Evolutionary conservation across 2,113 vertebrate genomes (phyloP).

Genomic region (Lycaon pictus): DNA sequence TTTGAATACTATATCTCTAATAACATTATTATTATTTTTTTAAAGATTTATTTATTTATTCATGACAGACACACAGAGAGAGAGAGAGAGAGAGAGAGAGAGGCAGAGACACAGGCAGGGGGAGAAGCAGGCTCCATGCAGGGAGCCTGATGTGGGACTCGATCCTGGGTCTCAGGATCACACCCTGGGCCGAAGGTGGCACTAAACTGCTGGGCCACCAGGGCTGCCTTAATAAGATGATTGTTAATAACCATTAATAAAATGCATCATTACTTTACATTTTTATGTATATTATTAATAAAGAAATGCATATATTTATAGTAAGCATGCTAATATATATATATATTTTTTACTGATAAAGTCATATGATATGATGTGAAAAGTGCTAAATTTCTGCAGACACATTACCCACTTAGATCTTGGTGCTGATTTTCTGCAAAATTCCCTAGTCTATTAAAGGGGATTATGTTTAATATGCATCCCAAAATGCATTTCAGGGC

Average conservation of each 20-base stretch:
- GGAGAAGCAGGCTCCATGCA: too few relatives aligned
- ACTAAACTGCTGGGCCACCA: too few relatives aligned
- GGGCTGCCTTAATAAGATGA: too few relatives aligned
- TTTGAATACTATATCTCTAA: neutral
- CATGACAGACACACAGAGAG: too few relatives aligned
- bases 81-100: too few relatives aligned
- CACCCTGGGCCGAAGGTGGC: too few relatives aligned
- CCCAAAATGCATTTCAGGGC: neutral
- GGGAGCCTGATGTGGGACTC: too few relatives aligned
- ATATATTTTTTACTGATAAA: too few relatives aligned
- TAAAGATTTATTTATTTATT: too few relatives aligned
- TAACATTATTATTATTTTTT: neutral
- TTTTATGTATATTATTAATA: neutral
- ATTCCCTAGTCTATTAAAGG: slow-evolving; percentile 9
- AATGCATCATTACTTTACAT: neutral
- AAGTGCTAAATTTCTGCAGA: slow-evolving; percentile 19
- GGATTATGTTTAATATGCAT: neutral
- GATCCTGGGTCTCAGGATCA: too few relatives aligned
- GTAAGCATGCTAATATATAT: neutral
- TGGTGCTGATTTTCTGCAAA: slow-evolving; percentile 18
- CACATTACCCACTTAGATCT: neutral
- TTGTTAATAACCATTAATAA: neutral
- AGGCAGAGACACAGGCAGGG: too few relatives aligned
- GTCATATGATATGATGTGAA: neutral
- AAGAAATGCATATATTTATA: neutral